phyloP scores from a whole-genome alignment of 92 coral and sea anemone species.

The Scolanthus callimorphus region DNA sequence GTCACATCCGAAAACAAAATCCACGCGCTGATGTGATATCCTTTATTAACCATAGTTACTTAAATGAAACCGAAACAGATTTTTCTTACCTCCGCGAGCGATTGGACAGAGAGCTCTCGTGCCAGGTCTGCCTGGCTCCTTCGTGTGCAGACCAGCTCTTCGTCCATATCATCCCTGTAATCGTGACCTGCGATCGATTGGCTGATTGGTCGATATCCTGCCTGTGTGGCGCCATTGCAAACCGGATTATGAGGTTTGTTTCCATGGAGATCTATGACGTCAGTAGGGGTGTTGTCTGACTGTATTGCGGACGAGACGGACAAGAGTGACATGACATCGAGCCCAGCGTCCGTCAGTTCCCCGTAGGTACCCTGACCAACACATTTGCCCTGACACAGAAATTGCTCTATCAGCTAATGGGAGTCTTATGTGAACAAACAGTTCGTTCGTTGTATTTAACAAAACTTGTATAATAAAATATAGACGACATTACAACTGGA shows the following conservation, averaged over 20 bases:
- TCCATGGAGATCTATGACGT: constrained; percentile 10
- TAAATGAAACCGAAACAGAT: background rate
- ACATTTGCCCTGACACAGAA: constrained; percentile 55
- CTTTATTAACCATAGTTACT: no score
- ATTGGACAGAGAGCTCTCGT: background rate
- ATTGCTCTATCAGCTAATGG: background rate
- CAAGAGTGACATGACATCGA: constrained; percentile 66
- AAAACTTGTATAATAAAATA: no score
- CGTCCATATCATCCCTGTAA: background rate
- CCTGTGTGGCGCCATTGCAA: background rate
- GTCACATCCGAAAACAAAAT: no score
- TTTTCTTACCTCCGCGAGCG: background rate
- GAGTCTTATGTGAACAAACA: background rate
- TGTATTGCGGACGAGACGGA: constrained; percentile 39
- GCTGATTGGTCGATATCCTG: background rate
- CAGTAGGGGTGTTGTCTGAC: constrained; percentile 28
- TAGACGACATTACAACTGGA: no score
- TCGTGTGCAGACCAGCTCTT: background rate
- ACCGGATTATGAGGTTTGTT: constrained; percentile 1
- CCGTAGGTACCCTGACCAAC: constrained; percentile 60
- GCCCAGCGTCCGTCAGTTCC: constrained; percentile 43
- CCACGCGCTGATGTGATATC: no score
- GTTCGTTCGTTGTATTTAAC: no score
- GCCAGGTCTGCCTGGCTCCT: background rate
- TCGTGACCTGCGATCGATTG: background rate